Conservation (phyloP, 2,113 vertebrate species). For the Thamnaconus septentrionalis region DNA sequence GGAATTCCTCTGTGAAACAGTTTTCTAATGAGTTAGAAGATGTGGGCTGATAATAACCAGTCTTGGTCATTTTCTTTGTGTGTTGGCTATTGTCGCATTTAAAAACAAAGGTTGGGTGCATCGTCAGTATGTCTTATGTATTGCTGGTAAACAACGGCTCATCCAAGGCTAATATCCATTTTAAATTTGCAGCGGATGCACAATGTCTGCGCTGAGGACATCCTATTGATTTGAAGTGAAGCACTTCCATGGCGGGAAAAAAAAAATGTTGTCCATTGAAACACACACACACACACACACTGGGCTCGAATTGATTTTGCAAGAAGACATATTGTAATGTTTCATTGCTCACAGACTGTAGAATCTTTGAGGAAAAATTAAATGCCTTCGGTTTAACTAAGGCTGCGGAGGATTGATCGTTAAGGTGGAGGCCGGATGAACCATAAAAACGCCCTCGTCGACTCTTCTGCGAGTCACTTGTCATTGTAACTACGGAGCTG, state of each 20-base stretch:
- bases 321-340: constrained; percentile 16
- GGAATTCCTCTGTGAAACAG: no score
- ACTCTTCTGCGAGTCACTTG: constrained; percentile 30
- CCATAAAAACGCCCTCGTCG: constrained; percentile 25
- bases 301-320: constrained; percentile 49
- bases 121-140: not conserved
- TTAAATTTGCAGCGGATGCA: constrained; percentile 52
- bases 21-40: no score
- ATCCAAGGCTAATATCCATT: constrained; percentile 57
- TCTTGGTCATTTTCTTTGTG: no score
- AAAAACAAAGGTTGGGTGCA: constrained; percentile 17
- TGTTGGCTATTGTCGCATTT: constrained; percentile 16
- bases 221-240: constrained; percentile 59
- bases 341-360: constrained; percentile 4
- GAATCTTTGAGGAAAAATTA: constrained; percentile 41
- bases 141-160: constrained; percentile 56
- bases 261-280: constrained; percentile 44
- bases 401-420: constrained; percentile 15
- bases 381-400: constrained; percentile 30
- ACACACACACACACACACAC: constrained; percentile 1
- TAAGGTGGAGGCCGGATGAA: constrained; percentile 33
- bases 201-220: constrained; percentile 47
- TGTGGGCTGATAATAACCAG: no score
- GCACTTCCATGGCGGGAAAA: constrained; percentile 19
- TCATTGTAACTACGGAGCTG: constrained; percentile 26